A percentile compares a stretch with the other conserved stretches of the same genome.
Evolutionary conservation across 1,140 invertebrate genomes (phyloP).

Genomic region (Copidosoma floridanum): DNA sequence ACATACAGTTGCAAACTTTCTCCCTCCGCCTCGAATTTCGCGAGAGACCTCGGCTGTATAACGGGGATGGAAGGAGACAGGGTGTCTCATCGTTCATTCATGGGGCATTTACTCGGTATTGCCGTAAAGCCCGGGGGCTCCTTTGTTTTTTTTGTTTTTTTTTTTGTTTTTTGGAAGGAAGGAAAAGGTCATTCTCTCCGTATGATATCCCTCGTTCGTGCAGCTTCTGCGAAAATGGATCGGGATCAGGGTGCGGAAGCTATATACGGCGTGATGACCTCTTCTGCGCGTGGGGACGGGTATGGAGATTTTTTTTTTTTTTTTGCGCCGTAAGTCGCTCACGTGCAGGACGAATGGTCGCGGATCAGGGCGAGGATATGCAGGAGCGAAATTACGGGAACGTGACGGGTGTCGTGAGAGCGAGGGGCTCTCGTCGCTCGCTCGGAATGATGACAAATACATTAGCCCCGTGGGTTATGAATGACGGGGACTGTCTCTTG

Average conservation of each 20-base stretch:
- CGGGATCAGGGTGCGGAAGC: slow-evolving; percentile 48
- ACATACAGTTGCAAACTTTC: too few species aligned
- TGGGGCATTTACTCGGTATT: slow-evolving; percentile 56
- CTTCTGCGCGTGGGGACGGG: neutral
- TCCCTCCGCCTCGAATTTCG: slow-evolving; percentile 45
- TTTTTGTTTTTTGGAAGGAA: slow-evolving; percentile 13
- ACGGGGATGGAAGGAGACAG: too few species aligned
- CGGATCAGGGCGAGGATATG: neutral
- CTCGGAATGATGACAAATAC: neutral
- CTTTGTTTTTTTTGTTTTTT: slow-evolving; percentile 25
- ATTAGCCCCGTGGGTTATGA: neutral
- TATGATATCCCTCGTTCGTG: slow-evolving; percentile 38
- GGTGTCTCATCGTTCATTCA: slow-evolving; percentile 55
- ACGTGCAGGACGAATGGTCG: too few species aligned
- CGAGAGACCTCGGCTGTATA: slow-evolving; percentile 7
- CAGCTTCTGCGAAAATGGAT: slow-evolving; percentile 49
- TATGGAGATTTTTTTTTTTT: slow-evolving; percentile 2
- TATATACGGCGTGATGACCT: slow-evolving; percentile 39
- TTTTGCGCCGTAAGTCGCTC: too few species aligned
- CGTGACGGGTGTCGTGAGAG: neutral
- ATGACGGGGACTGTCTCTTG: neutral
- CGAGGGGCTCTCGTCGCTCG: neutral
- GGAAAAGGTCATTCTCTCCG: neutral
- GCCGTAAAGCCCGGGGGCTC: slow-evolving; percentile 45
- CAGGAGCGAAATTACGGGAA: neutral